phyloP scores from a whole-genome alignment of 2,113 vertebrate genomes.

The Oryzias curvinotus region DNA sequence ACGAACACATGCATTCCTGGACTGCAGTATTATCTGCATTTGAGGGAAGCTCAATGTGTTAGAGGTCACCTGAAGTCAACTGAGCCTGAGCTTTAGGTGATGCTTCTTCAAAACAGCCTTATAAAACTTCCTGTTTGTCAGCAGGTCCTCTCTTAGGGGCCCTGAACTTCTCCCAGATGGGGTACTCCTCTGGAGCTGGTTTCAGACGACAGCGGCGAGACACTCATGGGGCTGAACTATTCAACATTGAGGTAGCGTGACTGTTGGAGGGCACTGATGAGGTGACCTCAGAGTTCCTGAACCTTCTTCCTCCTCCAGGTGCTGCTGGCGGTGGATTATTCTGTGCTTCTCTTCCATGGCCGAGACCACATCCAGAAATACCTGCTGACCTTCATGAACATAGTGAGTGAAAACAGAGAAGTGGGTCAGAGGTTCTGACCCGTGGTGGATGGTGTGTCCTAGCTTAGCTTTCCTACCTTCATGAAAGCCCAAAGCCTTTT shows the following conservation, averaged over 20 bases:
- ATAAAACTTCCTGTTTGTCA: neutral
- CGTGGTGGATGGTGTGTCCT: no score
- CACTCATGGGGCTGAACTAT: slow-evolving; percentile 51
- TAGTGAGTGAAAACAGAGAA: slow-evolving; percentile 80
- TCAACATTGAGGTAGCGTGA: slow-evolving; percentile 54
- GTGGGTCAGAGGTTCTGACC: no score
- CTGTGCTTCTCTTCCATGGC: slow-evolving; percentile 92
- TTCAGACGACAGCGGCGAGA: slow-evolving; percentile 30
- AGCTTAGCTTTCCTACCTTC: no score
- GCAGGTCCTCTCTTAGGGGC: slow-evolving; percentile 54
- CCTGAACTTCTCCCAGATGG: slow-evolving; percentile 11
- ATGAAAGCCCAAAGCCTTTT: no score
- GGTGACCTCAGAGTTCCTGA: neutral
- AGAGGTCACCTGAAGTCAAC: neutral
- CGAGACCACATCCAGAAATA: slow-evolving; percentile 95
- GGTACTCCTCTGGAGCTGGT: neutral
- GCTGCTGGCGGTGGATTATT: slow-evolving; percentile 92
- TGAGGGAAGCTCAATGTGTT: slow-evolving; percentile 7
- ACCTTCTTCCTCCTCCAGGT: slow-evolving; percentile 53
- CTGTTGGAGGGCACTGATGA: neutral
- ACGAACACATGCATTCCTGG: slow-evolving; percentile 3
- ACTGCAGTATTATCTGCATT: neutral
- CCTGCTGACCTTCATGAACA: slow-evolving; percentile 95
- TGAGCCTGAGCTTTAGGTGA: no score
- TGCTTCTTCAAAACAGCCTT: neutral